Base-by-base conservation (phyloP, 2,797 vertebrate genomes). In the Gorsachius magnificus region DNA sequence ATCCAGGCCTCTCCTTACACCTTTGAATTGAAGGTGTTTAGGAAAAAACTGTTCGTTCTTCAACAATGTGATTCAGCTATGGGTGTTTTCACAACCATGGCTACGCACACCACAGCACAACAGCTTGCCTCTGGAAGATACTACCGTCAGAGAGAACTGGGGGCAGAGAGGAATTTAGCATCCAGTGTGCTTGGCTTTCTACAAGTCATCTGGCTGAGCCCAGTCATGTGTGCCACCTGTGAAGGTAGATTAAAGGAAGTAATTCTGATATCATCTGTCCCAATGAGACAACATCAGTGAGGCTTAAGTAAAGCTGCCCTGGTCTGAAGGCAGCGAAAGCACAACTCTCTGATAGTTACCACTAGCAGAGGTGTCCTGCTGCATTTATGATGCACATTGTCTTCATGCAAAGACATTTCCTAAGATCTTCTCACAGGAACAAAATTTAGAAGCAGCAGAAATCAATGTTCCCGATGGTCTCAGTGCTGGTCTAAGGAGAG, bases 371-470 rank as follows among this genome's bases (percentile, higher is more conserved):
- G 7, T 24, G 35, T 19, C 25, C 35, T 88, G 70, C 35, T 85
- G 43, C 0, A 3, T 31, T 33, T 36, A 14, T 35, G 33, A 22
- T 3, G 22, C 19, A 58, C 0, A 0, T 16, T 45, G 60, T 35
- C 65, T 64, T 45, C 35, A 22, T 4, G 13, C 16, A 33, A 83
- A 87, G 25, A 72, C 9, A n/a, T 56, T 51, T 69, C 35, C 20
- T 24, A 64, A 68, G 15, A 16, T 11, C 5, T 36, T 90, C 54
- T 80, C 41, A 41, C 8, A 24, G 11, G 22, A 28, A 68, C 33
- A 87, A 71, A 65, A 74, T 16, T 43, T 56, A 83, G 43, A 89
- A 31, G 36, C n/a, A 60, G 43, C 17, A 61, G 51, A 13, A 87
- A 83, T 10, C 18, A 28, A 5, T 17, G 10, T 21, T 56, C 24